Evolutionary conservation across 2,888 invertebrate species (phyloP), one percentile per base, ranked within the genome.

Genomic region (Volucella inanis): DNA sequence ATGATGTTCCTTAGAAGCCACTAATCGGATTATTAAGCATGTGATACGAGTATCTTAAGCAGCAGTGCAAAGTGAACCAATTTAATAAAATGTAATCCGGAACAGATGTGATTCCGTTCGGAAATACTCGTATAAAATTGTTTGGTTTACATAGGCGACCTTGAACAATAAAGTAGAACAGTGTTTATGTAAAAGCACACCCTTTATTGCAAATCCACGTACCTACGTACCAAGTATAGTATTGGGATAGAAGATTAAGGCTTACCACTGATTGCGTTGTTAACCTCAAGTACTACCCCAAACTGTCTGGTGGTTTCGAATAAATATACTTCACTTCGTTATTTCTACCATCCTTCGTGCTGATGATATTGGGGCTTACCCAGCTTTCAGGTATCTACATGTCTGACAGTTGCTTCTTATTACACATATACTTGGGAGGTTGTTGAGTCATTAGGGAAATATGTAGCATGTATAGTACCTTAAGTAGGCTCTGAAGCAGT

Each of bases 21-120:
- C 65, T 75, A 75, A 84, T 84, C 75, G 74, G 57, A 75, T 84
- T 65, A 84, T 75, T 71, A 79, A 75, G 70, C 75, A 70, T 71
- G 38, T 65, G 67, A 61, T 31, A 59, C 43, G 6, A 31, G 31
- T 31, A 31, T 6, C 22, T 43, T 41, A 43, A 38, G 31, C 64
- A 59, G 45, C 39, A 14, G 14, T 52, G 50, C 22, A 9, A 64
- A 65, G 3, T 39, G 54, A 64, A 39, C 64, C 55, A 8, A 39
- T 31, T n/a, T 18, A 18, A 75, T 4, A 22, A 49, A 41, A 75
- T 18, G 70, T 22, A 67, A 55, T 22, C 18, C 41, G 41, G 68
- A 77, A 65, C 65, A 70, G 79, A 75, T 75, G 68, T 39, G 61
- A 45, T 70, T 54, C 54, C 39, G 43, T 15, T 14, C 50, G 49